Evolutionary conservation across 1,140 invertebrate species (phyloP), one percentile per base, ranked within the genome.

Genomic region (Tribolium castaneum): DNA sequence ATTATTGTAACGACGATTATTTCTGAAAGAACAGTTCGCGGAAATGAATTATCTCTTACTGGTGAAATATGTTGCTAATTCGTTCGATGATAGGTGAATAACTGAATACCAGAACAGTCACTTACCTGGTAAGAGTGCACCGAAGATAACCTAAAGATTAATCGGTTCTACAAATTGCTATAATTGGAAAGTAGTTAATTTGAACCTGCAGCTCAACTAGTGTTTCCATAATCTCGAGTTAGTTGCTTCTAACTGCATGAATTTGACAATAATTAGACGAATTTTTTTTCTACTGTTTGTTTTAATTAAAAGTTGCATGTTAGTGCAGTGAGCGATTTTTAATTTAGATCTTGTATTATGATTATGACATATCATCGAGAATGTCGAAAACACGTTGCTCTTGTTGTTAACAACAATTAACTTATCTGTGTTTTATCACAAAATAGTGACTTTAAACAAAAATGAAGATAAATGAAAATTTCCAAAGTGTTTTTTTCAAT

Each of bases 1-100:
- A 19, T 19, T 19, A 19, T 1, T 19, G 1, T n/a, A n/a, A n/a
- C 16, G 2, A 19, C 16, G 2, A 19, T 19, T 19, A 19, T 19
- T 19, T 19, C 16, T 19, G 16, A 19, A 1, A 19, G 16, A 19
- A 19, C 16, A 19, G 16, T 19, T 19, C 16, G 16, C 19, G n/a
- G 54, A 56, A 22, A 22, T 56, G 54, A 56, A 56, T 39, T 62
- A 66, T 66, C 59, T 12, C 30, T 66, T 35, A 34, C 12, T 35
- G 59, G 25, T 35, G 13, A 13, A 66, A 35, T 35, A 30, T 34
- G 1, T 66, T 34, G 25, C 34, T 4, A 30, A 66, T 66, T 66
- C 59, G n/a, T 66, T 12, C 35, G 10, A 14, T 35, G 30, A 35
- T 35, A 66, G 30, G 59, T 35, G 45, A 66, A 66, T 66, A 35